phyloP scores from a whole-genome alignment of 2,888 invertebrate genomes.

The Nymphalis polychloros region DNA sequence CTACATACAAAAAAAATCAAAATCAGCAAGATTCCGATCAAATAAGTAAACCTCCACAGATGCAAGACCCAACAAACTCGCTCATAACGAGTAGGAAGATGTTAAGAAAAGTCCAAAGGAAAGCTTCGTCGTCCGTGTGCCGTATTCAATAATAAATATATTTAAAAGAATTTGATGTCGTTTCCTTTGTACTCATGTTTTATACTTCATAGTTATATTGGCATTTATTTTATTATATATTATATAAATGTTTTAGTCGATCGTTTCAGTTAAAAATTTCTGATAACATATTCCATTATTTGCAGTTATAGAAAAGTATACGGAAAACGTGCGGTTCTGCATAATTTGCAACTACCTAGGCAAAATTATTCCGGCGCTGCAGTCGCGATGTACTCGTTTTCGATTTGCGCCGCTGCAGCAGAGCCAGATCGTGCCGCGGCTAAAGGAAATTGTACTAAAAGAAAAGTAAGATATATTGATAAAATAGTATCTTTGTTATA shows the following conservation, averaged over 20 bases:
- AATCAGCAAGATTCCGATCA: conserved; percentile 39
- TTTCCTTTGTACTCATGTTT: neutral
- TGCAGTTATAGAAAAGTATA: conserved; percentile 97
- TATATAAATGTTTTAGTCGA: too few species aligned
- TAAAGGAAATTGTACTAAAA: conserved; percentile 90
- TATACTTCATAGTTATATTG: neutral
- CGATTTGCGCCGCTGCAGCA: conserved; percentile 94
- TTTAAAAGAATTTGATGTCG: neutral
- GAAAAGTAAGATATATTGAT: conserved; percentile 85
- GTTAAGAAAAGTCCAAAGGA: conserved; percentile 62
- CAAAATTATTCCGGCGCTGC: conserved; percentile 99
- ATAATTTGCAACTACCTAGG: conserved; percentile 99
- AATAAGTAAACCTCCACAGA: conserved; percentile 37
- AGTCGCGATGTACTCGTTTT: conserved; percentile 98
- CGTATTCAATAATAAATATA: conserved; percentile 66
- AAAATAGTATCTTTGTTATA: neutral
- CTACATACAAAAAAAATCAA: conserved; percentile 47
- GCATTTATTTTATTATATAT: too few species aligned
- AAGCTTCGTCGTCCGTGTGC: conserved; percentile 78
- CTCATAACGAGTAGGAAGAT: conserved; percentile 74
- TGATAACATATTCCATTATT: neutral
- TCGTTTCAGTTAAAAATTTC: too few species aligned
- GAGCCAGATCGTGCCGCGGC: conserved; percentile 93
- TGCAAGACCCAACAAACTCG: conserved; percentile 50
- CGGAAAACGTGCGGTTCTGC: conserved; percentile 98